phyloP scores from a whole-genome alignment of 2,888 invertebrate genomes.

The Drosophila emarginata region DNA sequence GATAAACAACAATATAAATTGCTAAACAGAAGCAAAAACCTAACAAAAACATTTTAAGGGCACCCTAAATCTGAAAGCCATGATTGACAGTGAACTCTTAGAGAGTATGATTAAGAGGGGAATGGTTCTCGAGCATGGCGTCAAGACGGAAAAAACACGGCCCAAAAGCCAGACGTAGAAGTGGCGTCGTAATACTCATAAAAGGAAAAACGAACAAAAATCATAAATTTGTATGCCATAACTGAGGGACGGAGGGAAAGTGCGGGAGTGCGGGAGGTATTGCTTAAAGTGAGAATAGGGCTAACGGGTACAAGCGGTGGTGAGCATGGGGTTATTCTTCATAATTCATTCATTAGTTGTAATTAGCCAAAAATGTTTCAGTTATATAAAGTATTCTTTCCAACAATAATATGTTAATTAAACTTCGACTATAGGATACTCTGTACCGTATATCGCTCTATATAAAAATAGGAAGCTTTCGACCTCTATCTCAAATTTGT shows the following conservation, averaged over 20 bases:
- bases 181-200: constrained; percentile 76
- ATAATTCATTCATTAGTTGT: constrained; percentile 45
- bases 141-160: constrained; percentile 48
- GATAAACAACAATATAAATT: constrained; percentile 59
- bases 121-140: constrained; percentile 42
- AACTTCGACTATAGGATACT: neutral
- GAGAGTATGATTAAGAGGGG: neutral
- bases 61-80: constrained; percentile 37
- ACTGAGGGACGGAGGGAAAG: constrained; percentile 25
- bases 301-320: neutral
- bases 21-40: constrained; percentile 40
- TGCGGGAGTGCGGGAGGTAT: neutral
- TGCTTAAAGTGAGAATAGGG: neutral
- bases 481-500: neutral
- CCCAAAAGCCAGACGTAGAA: constrained; percentile 63
- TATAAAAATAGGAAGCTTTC: neutral
- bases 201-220: constrained; percentile 49
- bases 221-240: constrained; percentile 55
- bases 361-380: constrained; percentile 51
- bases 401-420: neutral
- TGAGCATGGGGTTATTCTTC: constrained; percentile 19
- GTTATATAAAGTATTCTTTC: constrained; percentile 65
- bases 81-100: constrained; percentile 58
- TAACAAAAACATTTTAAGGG: constrained; percentile 24
- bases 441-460: neutral